These are phyloP conservation scores for Sturnira hondurensis DNA, from an alignment of 2,113 vertebrate species.

Conservation along the genomic window DNA sequence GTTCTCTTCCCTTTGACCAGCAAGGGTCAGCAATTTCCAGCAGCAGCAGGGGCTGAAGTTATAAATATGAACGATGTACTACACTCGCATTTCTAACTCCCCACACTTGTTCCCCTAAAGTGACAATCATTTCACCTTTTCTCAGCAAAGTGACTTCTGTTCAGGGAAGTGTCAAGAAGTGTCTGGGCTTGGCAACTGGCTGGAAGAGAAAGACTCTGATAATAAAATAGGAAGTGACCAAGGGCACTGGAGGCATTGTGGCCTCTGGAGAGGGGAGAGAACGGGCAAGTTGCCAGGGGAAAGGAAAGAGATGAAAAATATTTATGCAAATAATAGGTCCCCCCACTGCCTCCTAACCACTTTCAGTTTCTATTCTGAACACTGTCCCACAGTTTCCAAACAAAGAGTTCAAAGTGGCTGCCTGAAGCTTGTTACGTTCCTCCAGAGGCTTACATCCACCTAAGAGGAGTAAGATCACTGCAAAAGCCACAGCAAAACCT, in stretches of 20 bases:
- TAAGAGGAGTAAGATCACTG: background rate
- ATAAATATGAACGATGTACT: background rate
- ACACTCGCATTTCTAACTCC: background rate
- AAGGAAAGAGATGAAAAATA: background rate
- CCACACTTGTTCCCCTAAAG: background rate
- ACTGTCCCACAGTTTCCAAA: background rate
- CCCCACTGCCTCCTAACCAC: background rate
- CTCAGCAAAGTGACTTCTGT: background rate
- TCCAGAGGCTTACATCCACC: background rate
- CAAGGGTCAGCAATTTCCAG: background rate
- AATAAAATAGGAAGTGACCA: background rate
- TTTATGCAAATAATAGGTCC: background rate
- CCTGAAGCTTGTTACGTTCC: background rate
- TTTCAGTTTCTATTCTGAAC: background rate
- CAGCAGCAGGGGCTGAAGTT: background rate
- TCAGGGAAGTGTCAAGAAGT: background rate
- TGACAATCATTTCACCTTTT: background rate
- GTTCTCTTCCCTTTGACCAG: background rate
- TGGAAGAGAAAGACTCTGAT: background rate
- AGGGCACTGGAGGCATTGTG: background rate
- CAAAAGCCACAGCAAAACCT: background rate
- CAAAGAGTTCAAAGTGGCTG: background rate
- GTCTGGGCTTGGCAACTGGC: background rate
- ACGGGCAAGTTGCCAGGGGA: background rate
- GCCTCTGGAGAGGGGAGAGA: background rate